Evolutionary conservation across 2,888 invertebrate species (phyloP).

Genomic region (Branchellion lobata): DNA sequence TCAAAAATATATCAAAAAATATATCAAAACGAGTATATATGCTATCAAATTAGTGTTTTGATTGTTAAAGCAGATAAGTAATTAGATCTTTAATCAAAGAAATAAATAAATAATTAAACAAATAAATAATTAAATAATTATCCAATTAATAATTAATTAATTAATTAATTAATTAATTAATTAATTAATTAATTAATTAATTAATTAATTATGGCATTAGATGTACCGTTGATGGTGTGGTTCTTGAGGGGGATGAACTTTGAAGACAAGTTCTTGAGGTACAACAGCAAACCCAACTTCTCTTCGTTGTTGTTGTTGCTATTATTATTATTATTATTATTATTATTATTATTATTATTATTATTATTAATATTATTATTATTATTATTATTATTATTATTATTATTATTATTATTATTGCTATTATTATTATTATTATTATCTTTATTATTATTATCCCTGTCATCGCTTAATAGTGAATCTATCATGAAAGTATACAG

Average conservation of each 20-base stretch:
- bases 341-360: too few relatives aligned
- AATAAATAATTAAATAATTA: too few relatives aligned
- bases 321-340: too few relatives aligned
- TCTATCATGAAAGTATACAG: not conserved
- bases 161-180: not conserved
- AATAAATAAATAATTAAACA: not conserved
- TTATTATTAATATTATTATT: too few relatives aligned
- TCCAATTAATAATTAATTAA: not conserved
- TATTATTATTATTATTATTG: too few relatives aligned
- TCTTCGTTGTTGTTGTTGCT: too few relatives aligned
- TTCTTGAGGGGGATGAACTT: conserved; percentile 54
- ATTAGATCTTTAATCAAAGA: not conserved
- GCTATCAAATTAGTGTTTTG: too few relatives aligned
- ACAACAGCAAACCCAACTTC: conserved; percentile 73
- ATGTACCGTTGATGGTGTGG: conserved; percentile 5
- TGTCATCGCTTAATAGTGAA: not conserved
- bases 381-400: too few relatives aligned
- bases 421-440: not conserved
- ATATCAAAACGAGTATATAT: too few relatives aligned
- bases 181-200: not conserved
- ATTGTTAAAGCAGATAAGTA: too few relatives aligned
- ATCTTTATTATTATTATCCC: too few relatives aligned
- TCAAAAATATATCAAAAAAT: too few relatives aligned
- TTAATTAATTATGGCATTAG: not conserved
- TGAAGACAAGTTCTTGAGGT: conserved; percentile 67